Base-by-base conservation (phyloP, 1,140 invertebrate species). In the Centruroides vittatus region DNA sequence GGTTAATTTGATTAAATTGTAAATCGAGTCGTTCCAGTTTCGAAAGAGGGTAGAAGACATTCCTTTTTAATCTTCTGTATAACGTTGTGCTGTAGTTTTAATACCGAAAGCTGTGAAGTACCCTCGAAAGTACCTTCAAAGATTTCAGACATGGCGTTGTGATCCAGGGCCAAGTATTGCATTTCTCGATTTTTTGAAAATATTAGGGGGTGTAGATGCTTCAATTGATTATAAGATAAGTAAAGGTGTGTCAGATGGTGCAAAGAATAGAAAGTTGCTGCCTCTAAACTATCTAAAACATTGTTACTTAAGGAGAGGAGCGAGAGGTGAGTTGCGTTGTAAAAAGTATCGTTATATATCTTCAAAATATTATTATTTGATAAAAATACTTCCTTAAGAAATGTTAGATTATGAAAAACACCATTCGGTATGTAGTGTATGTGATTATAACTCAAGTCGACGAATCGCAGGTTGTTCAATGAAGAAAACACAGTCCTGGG, bases 281-380 rank as follows among this genome's bases (percentile, higher is more conserved):
- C 73, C 70, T 89, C 84, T 52, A 94, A 81, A 61, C 80, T 77
- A 47, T 83, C 75, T 47, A 94, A 85, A 5, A 88, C 86, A 72
- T 94, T 94, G 63, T 89, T 84, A 70, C 92, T 86, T 52, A 94
- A 73, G 73, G 92, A 89, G 47, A 93, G 81, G 35, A 93, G 86
- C 1, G 83, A 82, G 34, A 94, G 75, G 57, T 82, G 82, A 1
- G 79, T 72, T 4, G 86, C 86, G 62, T 88, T 87, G 3, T 79
- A 78, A 70, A 93, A 93, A 12, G 87, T 84, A 64, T 89, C 84
- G 4, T 82, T 80, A 0, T 85, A 82, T 63, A 94, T 79, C 73
- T 90, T 86, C 1, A 92, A 72, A 54, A 94, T 87, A 72, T 93
- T 93, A 70, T 94, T 94, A 72, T 92, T 87, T 1, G 86, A 86